A percentile compares a stretch with the other conserved stretches of the same genome.
These are phyloP conservation scores for Etia nguti DNA, from an alignment of 2,113 vertebrate species.

Conservation along the genomic window DNA sequence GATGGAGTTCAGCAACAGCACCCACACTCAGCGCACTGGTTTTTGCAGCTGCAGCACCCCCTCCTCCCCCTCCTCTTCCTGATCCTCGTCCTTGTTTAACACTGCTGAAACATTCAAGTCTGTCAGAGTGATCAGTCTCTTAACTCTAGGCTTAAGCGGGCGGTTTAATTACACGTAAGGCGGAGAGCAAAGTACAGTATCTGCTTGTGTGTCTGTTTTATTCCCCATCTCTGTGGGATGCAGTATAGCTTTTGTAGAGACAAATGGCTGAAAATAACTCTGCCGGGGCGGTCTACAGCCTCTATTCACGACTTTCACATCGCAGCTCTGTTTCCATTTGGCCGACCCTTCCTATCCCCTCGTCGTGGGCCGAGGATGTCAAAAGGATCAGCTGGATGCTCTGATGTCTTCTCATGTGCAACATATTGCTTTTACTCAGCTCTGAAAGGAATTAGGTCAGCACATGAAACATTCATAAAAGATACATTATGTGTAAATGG, in stretches of 20 bases:
- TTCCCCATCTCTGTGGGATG: conserved; percentile 4
- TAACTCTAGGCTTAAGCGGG: conserved; percentile 12
- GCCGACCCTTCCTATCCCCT: neutral
- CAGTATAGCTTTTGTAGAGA: conserved; percentile 22
- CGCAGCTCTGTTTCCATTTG: neutral
- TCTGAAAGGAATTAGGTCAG: conserved; percentile 66
- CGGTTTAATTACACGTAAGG: conserved; percentile 52
- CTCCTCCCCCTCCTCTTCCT: neutral
- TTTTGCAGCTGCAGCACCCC: conserved; percentile 8
- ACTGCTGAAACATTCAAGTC: conserved; percentile 4
- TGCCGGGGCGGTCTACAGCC: neutral
- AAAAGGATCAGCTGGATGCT: conserved; percentile 43
- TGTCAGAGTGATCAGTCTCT: conserved; percentile 10
- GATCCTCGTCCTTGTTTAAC: neutral
- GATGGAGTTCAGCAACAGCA: neutral
- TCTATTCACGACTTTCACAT: neutral
- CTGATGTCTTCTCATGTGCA: conserved; percentile 35
- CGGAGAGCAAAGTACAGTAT: conserved; percentile 5
- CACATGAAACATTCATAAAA: conserved; percentile 65
- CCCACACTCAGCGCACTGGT: neutral
- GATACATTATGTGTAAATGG: conserved; percentile 60
- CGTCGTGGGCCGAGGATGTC: neutral
- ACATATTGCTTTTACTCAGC: conserved; percentile 38
- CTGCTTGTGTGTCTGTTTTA: neutral
- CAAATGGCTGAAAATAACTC: neutral